phyloP scores from a whole-genome alignment of 2,113 vertebrate species.

The Leptosomus discolor region DNA sequence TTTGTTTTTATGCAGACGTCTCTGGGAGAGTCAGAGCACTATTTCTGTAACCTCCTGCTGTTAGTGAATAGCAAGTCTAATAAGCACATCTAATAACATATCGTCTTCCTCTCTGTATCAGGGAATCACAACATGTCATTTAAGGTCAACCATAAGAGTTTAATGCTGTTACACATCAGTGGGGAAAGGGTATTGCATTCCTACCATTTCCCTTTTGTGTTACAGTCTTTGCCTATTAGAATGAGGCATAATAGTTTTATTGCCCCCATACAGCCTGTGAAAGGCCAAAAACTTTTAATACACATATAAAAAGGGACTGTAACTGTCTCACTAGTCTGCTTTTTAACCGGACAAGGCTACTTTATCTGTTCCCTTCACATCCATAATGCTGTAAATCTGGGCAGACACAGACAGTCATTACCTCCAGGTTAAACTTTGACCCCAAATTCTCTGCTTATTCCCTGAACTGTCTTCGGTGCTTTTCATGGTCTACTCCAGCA shows the following conservation, averaged over 20 bases:
- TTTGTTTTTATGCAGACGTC: background rate
- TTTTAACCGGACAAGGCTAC: background rate
- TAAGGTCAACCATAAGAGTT: background rate
- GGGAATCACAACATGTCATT: background rate
- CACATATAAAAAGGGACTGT: constrained; percentile 48
- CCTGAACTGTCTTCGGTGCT: background rate
- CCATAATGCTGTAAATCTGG: background rate
- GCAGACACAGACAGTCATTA: background rate
- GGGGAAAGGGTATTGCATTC: background rate
- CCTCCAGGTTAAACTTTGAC: background rate
- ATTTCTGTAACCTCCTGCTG: background rate
- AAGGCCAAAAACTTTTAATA: constrained; percentile 62
- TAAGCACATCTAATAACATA: background rate
- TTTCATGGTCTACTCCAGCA: background rate
- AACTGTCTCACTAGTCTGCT: constrained; percentile 40
- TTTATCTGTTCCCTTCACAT: background rate
- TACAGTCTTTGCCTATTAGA: constrained; percentile 18
- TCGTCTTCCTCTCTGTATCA: background rate
- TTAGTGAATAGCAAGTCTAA: background rate
- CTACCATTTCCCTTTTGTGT: background rate
- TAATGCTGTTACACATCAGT: background rate
- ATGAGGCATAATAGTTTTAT: constrained; percentile 47
- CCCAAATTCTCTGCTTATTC: background rate
- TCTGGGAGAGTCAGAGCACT: background rate
- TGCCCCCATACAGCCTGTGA: background rate